Conservation (phyloP, 2,797 vertebrate species). For the Paguma larvata region DNA sequence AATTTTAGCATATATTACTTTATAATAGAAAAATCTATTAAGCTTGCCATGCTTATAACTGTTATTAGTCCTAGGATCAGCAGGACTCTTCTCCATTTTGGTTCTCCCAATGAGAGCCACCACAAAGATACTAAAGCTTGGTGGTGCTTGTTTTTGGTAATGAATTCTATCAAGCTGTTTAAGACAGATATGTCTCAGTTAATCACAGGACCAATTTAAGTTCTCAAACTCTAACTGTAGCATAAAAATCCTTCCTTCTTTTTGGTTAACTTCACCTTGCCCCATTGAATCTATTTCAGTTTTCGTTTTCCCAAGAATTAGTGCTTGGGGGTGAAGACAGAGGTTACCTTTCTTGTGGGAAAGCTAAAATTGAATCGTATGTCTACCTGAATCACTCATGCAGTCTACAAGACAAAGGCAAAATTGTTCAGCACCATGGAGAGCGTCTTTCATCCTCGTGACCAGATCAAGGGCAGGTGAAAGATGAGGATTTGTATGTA, state of each 20-base stretch:
- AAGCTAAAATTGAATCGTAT: constrained; percentile 42
- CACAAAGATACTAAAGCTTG: constrained; percentile 38
- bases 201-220: constrained; percentile 3
- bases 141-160: constrained; percentile 40
- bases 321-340: constrained; percentile 49
- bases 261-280: neutral
- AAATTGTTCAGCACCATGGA: constrained; percentile 78
- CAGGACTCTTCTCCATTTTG: neutral
- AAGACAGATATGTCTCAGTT: constrained; percentile 36
- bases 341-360: constrained; percentile 23
- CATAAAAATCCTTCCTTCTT: constrained; percentile 26
- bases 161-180: constrained; percentile 31
- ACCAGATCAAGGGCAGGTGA: neutral
- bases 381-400: constrained; percentile 5
- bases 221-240: neutral
- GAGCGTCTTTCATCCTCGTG: neutral
- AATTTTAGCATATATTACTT: neutral
- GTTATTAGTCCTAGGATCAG: neutral
- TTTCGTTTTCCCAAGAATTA: constrained; percentile 53
- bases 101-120: neutral
- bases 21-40: constrained; percentile 56
- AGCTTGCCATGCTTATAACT: neutral
- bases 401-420: neutral
- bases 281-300: constrained; percentile 48
- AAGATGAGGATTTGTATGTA: neutral